Conservation (phyloP, 2,113 vertebrate species). For the Rafetus swinhoei region DNA sequence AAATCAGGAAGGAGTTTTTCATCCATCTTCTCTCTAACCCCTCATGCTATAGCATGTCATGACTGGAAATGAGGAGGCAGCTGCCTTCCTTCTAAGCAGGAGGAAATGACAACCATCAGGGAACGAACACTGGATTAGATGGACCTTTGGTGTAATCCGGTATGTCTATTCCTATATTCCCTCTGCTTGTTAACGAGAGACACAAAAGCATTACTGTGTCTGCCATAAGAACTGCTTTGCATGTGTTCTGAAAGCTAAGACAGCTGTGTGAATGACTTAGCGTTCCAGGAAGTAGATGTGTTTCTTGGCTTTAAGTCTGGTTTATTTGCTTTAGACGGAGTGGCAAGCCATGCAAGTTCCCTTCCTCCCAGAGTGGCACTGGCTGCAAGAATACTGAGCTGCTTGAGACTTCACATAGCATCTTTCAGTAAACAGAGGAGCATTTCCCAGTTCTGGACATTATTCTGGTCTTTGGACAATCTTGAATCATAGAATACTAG, state of each 20-base stretch:
- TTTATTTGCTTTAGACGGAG: slow-evolving; percentile 72
- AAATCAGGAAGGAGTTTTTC: neutral
- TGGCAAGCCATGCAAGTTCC: slow-evolving; percentile 54
- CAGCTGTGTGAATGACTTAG: slow-evolving; percentile 61
- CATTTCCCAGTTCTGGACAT: accelerated
- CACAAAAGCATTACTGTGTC: slow-evolving; percentile 70
- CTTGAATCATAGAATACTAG: neutral
- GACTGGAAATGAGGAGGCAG: neutral
- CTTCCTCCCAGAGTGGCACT: neutral
- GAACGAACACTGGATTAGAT: neutral
- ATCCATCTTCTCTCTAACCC: neutral
- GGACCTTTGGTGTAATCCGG: neutral
- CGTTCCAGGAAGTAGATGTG: slow-evolving; percentile 79
- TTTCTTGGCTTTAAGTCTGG: slow-evolving; percentile 72
- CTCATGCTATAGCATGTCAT: neutral
- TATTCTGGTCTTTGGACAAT: accelerated
- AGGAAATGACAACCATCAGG: neutral
- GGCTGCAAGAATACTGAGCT: neutral
- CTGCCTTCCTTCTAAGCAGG: neutral
- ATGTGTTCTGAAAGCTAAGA: slow-evolving; percentile 66
- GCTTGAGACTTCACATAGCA: accelerated
- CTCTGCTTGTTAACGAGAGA: slow-evolving; percentile 34
- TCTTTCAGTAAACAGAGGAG: neutral
- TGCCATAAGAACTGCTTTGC: slow-evolving; percentile 67
- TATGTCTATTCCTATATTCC: neutral